phyloP scores from a whole-genome alignment of 2,888 invertebrate genomes.

The Polyommatus iphigenia region DNA sequence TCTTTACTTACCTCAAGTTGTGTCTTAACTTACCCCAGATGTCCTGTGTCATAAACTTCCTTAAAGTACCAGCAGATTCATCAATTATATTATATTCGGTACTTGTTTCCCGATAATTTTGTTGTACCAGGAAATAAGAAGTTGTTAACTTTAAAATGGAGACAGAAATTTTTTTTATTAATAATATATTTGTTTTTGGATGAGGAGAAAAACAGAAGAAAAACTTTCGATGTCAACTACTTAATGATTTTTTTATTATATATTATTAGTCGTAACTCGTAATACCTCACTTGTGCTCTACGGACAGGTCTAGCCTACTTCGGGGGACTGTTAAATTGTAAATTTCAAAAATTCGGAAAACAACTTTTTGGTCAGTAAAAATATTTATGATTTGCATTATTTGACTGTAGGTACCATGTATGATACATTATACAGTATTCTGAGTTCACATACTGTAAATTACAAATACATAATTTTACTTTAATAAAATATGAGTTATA shows the following conservation, averaged over 20 bases:
- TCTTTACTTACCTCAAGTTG: neutral
- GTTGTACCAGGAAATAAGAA: neutral
- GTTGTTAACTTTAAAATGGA: neutral
- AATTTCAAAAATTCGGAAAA: no score
- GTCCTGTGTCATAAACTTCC: neutral
- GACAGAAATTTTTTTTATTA: neutral
- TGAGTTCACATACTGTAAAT: neutral
- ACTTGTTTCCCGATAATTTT: neutral
- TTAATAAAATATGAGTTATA: neutral
- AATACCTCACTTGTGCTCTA: no score
- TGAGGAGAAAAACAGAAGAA: no score
- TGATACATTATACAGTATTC: neutral
- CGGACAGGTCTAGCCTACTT: no score
- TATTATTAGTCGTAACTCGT: no score
- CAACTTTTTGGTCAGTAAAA: no score
- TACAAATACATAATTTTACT: neutral
- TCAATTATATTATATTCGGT: neutral
- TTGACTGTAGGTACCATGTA: no score
- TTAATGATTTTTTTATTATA: no score
- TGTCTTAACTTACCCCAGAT: neutral
- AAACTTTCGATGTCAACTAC: no score
- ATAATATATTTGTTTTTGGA: no score
- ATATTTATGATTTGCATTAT: no score
- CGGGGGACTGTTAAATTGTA: no score
- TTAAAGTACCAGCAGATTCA: neutral